These are phyloP conservation scores for Molanna angustata DNA, from an alignment of 2,888 invertebrate species.

Conservation along the genomic window DNA sequence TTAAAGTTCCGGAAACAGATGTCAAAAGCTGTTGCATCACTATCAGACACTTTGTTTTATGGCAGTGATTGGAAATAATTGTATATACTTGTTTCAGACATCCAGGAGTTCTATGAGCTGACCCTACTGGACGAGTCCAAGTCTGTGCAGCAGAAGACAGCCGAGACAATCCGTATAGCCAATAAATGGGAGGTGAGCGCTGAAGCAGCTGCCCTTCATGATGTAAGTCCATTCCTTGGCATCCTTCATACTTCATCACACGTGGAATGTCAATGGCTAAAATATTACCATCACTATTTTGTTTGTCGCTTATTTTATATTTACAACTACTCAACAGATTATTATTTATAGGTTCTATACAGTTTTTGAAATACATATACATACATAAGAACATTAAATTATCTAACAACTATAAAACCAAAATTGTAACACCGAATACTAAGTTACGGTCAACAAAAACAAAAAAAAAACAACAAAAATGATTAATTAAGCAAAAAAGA, in stretches of 20 bases:
- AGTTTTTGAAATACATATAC: too few relatives aligned
- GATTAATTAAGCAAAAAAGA: too few relatives aligned
- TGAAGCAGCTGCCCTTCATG: constrained; percentile 42
- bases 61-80: too few relatives aligned
- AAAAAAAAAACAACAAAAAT: too few relatives aligned
- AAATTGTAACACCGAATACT: too few relatives aligned
- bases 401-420: too few relatives aligned
- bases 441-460: too few relatives aligned
- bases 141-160: constrained; percentile 93
- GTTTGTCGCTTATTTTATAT: neutral
- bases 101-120: constrained; percentile 98
- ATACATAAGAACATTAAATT: too few relatives aligned
- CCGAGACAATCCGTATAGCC: constrained; percentile 91
- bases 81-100: constrained; percentile 75
- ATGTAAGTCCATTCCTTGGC: constrained; percentile 40
- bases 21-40: too few relatives aligned
- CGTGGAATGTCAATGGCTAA: constrained; percentile 17
- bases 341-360: neutral
- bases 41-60: too few relatives aligned
- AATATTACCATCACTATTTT: neutral
- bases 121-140: constrained; percentile 95
- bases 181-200: constrained; percentile 79
- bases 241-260: too few relatives aligned
- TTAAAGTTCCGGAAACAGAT: too few relatives aligned
- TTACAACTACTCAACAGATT: neutral